Evolutionary conservation across 1,140 invertebrate species (phyloP), one percentile per base, ranked within the genome.

Genomic region (Brachionus calyciflorus): DNA sequence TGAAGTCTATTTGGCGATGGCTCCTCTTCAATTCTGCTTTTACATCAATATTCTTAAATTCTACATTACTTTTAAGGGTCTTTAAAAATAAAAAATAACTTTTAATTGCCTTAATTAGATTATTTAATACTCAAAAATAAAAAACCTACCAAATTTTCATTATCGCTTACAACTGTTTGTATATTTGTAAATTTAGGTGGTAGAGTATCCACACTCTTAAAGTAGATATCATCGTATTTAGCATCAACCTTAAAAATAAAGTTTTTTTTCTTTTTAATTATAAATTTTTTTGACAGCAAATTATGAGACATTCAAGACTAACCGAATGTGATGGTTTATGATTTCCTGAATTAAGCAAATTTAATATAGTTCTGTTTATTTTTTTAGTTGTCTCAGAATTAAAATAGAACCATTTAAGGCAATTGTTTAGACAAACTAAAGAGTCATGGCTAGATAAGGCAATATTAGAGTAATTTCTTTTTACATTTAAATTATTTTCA

Each of bases 331-430:
- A n/a, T n/a, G 10, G 14, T 28, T 24, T 65, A 19, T 30, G 24
- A 12, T 21, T 65, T 65, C 41, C 60, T 65, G 60, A 65, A 26
- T 65, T 65, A 65, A 65, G 37, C 40, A 65, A 65, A 14, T 19
- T 44, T 65, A 65, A 21, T 21, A 65, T 65, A 5, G 37, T 65
- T 9, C 19, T 41, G 30, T 65, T 65, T 19, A 65, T 65, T n/a
- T 44, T 21, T 44, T 12, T 65, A 44, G 17, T 65, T 12, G 60
- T 65, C 28, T 65, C 60, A 46, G 37, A 65, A 14, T 65, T 65
- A 65, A 65, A 24, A 65, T 65, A 65, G 40, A 65, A 65, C 60
- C 60, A 65, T 65, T 65, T 65, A 24, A 65, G 24, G 10, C 60
- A 65, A 41, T 65, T 65, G 24, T 65, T 65, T 14, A 65, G 44